phyloP scores from a whole-genome alignment of 2,113 vertebrate species.

The Empidonax alnorum region DNA sequence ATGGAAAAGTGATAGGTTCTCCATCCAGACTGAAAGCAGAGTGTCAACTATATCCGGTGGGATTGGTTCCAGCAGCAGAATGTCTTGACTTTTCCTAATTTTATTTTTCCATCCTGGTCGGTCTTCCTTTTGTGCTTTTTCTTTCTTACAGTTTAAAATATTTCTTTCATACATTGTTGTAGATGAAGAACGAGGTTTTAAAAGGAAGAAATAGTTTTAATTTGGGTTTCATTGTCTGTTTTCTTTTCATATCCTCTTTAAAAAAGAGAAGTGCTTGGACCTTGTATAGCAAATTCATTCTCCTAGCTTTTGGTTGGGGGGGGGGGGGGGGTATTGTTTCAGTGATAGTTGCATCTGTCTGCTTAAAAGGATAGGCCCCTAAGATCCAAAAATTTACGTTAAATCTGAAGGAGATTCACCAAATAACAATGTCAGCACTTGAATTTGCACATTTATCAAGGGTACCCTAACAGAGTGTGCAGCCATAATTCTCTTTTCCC shows the following conservation, averaged over 20 bases:
- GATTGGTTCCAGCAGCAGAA: not conserved
- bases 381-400: not conserved
- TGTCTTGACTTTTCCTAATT: too few relatives aligned
- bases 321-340: accelerated
- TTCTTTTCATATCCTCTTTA: not conserved
- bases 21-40: not conserved
- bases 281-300: too few relatives aligned
- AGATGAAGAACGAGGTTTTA: not conserved
- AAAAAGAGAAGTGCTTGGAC: too few relatives aligned
- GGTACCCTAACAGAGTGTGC: accelerated
- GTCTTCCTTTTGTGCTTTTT: accelerated
- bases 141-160: not conserved
- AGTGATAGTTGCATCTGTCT: too few relatives aligned
- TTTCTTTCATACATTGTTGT: not conserved
- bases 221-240: not conserved
- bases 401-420: not conserved
- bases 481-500: not conserved
- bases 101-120: too few relatives aligned
- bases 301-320: too few relatives aligned
- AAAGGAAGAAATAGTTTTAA: not conserved
- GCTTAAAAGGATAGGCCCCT: not conserved
- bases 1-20: not conserved
- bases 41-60: accelerated
- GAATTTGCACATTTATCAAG: not conserved
- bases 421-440: too few relatives aligned